Evolutionary conservation across 53 echinoderm and acorn worm genomes (phyloP), one percentile per base, ranked within the genome.

Genomic region (Luidia sarsii): DNA sequence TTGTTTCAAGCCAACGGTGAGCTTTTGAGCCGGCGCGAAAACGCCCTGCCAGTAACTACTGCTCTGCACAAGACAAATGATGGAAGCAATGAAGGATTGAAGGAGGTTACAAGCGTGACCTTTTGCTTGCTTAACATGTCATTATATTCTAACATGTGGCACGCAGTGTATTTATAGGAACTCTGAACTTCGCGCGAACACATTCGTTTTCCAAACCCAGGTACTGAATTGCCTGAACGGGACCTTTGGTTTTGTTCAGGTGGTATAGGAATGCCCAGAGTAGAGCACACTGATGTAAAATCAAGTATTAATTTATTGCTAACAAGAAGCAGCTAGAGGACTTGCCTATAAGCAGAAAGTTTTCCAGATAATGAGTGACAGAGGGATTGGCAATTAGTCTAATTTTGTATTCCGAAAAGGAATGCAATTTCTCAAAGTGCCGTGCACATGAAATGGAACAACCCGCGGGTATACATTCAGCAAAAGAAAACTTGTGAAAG

Each of bases 41-140:
- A 86, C 0, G 86, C 68, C 3, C 80, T 22, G 11, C 81, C 81
- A 1, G 81, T 41, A 16, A 31, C 3, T 19, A 75, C 19, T 2
- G 75, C 67, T 36, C 51, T 71, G 48, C 64, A 71, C 0, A 71
- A 15, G 36, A 72, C n/a, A 83, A 50, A 61, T 70, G 7, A 83
- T 28, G 0, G 51, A 71, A 0, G 70, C 83, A 32, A 83, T 33
- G 3, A 70, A 30, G 27, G 62, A 21, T 7, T 63, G 57, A 1
- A 69, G 39, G 22, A n/a, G n/a, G 68, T 69, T 20, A 82, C 37
- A 68, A 25, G 53, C 11, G 72, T 53, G 64, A 64, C n/a, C n/a
- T n/a, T n/a, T n/a, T n/a, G n/a, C n/a, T n/a, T n/a, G n/a, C n/a
- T n/a, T n/a, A n/a, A n/a, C n/a, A n/a, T n/a, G n/a, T n/a, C n/a